Conservation (phyloP, 2,797 vertebrate species). For the Poeciliopsis presidionis region DNA sequence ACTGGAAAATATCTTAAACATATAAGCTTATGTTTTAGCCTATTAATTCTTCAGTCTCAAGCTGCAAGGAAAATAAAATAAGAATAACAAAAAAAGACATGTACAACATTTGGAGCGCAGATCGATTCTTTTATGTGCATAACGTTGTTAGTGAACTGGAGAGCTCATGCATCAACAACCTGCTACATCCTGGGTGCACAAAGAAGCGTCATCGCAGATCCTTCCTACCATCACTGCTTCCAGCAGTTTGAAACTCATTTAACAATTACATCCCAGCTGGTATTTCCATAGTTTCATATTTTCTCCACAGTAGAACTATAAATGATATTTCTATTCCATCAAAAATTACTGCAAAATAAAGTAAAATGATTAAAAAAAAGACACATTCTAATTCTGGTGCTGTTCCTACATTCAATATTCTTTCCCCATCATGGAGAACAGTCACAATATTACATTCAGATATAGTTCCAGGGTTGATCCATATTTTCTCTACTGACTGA, state of each 20-base stretch:
- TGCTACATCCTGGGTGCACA: neutral
- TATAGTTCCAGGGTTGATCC: neutral
- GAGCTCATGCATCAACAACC: neutral
- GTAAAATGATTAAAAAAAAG: neutral
- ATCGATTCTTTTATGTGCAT: neutral
- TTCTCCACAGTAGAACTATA: neutral
- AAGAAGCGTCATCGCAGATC: neutral
- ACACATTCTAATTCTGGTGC: too few relatives aligned
- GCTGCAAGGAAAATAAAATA: too few relatives aligned
- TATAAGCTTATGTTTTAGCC: neutral
- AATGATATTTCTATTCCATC: neutral
- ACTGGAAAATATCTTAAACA: neutral
- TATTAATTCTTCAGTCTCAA: neutral
- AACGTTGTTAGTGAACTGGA: neutral
- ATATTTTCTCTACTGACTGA: slow-evolving; percentile 2
- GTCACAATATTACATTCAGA: neutral
- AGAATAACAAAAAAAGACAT: too few relatives aligned
- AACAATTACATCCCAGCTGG: neutral
- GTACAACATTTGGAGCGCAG: too few relatives aligned
- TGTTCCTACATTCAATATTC: too few relatives aligned
- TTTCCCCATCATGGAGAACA: too few relatives aligned
- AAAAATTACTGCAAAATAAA: neutral
- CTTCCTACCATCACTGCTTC: neutral
- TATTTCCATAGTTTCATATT: neutral
- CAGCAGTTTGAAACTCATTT: neutral